A percentile compares a stretch with the other conserved stretches of the same genome.
Conservation (phyloP, 2,888 invertebrate genomes). For the Eulithis prunata region DNA sequence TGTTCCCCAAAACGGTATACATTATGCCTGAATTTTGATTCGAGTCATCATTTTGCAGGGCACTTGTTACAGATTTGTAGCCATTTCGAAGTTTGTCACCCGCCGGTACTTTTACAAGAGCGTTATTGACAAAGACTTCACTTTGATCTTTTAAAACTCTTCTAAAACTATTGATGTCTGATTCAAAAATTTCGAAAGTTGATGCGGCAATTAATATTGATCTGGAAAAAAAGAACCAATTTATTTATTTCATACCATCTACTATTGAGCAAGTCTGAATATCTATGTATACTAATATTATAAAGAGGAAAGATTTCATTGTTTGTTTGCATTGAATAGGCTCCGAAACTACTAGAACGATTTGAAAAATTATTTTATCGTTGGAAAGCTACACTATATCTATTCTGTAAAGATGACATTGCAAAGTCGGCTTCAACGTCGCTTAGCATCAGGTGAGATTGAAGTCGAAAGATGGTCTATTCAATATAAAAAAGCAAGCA, state of each 20-base stretch:
- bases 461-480: too few relatives aligned
- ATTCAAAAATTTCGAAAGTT: conserved; percentile 1
- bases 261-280: too few relatives aligned
- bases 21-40: not conserved
- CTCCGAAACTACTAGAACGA: too few relatives aligned
- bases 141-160: conserved; percentile 16
- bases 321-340: too few relatives aligned
- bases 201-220: not conserved
- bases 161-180: not conserved
- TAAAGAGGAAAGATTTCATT: too few relatives aligned
- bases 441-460: too few relatives aligned
- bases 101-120: not conserved
- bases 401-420: too few relatives aligned
- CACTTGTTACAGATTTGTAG: not conserved
- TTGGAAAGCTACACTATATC: too few relatives aligned
- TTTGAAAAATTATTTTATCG: too few relatives aligned
- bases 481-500: too few relatives aligned
- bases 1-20: conserved; percentile 4
- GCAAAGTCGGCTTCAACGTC: too few relatives aligned
- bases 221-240: conserved; percentile 12
- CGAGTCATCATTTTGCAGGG: not conserved
- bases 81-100: not conserved
- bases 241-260: not conserved
- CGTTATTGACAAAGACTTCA: conserved; percentile 1
- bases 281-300: too few relatives aligned